A percentile compares a stretch with the other conserved stretches of the same genome.
Evolutionary conservation across 2,113 vertebrate species (phyloP).

Genomic region (Platichthys flesus): DNA sequence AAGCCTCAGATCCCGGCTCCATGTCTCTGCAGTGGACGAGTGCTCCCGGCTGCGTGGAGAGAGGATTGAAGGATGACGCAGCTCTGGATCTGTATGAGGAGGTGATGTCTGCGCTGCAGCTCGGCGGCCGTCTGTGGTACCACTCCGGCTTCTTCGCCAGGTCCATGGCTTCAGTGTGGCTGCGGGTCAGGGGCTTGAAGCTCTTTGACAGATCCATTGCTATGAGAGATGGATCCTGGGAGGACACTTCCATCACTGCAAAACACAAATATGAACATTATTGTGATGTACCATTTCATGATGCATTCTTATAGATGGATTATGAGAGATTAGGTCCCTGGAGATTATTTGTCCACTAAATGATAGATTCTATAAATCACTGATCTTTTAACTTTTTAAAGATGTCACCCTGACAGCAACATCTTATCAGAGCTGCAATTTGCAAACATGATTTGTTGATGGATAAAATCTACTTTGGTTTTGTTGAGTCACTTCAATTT

Average conservation of each 20-base stretch:
- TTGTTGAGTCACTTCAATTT: too few species aligned
- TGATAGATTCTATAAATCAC: not conserved
- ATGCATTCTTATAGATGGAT: too few species aligned
- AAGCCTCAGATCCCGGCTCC: constrained; percentile 40
- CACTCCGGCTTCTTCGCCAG: constrained; percentile 74
- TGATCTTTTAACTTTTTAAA: not conserved
- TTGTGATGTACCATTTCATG: not conserved
- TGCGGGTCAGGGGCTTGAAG: constrained; percentile 53
- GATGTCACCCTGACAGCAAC: not conserved
- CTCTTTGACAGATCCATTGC: constrained; percentile 79
- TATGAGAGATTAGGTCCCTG: too few species aligned
- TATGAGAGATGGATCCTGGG: constrained; percentile 62
- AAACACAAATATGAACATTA: not conserved
- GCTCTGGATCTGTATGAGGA: constrained; percentile 56
- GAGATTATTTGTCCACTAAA: too few species aligned
- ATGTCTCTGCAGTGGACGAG: constrained; percentile 54
- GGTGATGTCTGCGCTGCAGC: constrained; percentile 49
- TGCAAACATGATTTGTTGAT: too few species aligned
- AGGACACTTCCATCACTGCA: constrained; percentile 75
- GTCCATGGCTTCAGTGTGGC: constrained; percentile 65
- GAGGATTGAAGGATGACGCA: constrained; percentile 43
- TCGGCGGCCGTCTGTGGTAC: constrained; percentile 65
- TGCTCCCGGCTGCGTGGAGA: not conserved
- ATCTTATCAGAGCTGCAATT: too few species aligned
- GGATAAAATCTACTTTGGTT: too few species aligned